phyloP scores from a whole-genome alignment of 2,113 vertebrate genomes.

The Syrmaticus mikado region DNA sequence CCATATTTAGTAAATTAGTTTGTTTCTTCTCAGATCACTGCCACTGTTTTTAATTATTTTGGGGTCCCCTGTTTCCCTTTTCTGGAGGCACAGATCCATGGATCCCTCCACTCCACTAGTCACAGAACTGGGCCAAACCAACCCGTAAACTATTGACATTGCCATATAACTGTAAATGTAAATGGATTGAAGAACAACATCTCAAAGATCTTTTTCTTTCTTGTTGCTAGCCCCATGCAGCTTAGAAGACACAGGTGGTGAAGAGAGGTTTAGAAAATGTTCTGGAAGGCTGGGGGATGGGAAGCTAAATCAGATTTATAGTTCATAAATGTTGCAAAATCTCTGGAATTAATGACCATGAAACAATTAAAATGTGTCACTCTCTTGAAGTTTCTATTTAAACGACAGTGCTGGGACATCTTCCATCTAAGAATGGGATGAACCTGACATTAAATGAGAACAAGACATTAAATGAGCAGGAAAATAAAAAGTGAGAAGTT shows the following conservation, averaged over 20 bases:
- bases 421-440: background rate
- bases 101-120: too few relatives aligned
- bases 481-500: background rate
- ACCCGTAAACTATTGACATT: background rate
- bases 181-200: background rate
- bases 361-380: background rate
- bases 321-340: too few relatives aligned
- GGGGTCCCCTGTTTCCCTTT: too few relatives aligned
- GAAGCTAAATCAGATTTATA: background rate
- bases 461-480: background rate
- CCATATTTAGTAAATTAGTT: too few relatives aligned
- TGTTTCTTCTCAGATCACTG: too few relatives aligned
- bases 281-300: background rate
- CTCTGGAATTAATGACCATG: background rate
- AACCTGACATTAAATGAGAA: background rate
- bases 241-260: background rate
- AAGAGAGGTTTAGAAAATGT: background rate
- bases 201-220: background rate
- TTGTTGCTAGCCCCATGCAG: background rate
- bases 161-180: background rate
- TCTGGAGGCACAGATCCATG: too few relatives aligned
- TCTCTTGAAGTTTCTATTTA: background rate
- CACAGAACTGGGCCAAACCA: too few relatives aligned
- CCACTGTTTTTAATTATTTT: too few relatives aligned
- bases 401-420: background rate